Conservation (phyloP, 2,888 invertebrate genomes). For the Drosophila formosana region DNA sequence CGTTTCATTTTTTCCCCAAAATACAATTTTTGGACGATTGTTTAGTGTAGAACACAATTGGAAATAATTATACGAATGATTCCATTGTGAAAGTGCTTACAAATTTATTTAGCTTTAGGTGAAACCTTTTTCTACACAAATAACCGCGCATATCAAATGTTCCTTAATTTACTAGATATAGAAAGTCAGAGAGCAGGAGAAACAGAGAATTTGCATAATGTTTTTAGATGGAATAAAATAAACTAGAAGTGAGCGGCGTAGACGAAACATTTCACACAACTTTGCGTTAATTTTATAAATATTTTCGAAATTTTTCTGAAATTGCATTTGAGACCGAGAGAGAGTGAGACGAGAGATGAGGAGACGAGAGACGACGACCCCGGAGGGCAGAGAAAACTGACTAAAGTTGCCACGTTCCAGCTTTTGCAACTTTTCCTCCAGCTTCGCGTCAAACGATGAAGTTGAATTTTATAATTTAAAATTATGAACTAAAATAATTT, state of each 20-base stretch:
- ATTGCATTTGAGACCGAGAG: slow-evolving; percentile 60
- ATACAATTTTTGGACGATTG: no score
- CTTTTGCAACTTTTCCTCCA: slow-evolving; percentile 52
- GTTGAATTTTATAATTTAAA: slow-evolving; percentile 75
- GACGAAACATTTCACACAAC: slow-evolving; percentile 74
- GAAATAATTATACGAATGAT: not conserved
- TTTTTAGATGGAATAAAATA: slow-evolving; percentile 55
- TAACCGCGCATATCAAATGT: slow-evolving; percentile 7
- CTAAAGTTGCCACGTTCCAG: slow-evolving; percentile 53
- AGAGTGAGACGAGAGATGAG: slow-evolving; percentile 4
- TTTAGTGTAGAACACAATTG: not conserved
- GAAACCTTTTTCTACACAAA: slow-evolving; percentile 15
- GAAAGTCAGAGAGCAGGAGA: slow-evolving; percentile 16
- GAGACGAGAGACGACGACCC: slow-evolving; percentile 14
- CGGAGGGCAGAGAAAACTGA: slow-evolving; percentile 53
- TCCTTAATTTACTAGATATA: slow-evolving; percentile 27
- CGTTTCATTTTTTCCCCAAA: no score
- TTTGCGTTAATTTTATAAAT: slow-evolving; percentile 81
- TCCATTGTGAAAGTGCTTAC: not conserved
- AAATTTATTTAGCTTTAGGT: not conserved
- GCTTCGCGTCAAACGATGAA: slow-evolving; percentile 33
- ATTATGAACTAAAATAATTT: slow-evolving; percentile 80
- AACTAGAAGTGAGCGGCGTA: slow-evolving; percentile 45
- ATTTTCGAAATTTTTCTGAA: slow-evolving; percentile 70
- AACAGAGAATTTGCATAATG: slow-evolving; percentile 62